Conservation (phyloP, 2,888 invertebrate genomes). For the Morpho deidamia region DNA sequence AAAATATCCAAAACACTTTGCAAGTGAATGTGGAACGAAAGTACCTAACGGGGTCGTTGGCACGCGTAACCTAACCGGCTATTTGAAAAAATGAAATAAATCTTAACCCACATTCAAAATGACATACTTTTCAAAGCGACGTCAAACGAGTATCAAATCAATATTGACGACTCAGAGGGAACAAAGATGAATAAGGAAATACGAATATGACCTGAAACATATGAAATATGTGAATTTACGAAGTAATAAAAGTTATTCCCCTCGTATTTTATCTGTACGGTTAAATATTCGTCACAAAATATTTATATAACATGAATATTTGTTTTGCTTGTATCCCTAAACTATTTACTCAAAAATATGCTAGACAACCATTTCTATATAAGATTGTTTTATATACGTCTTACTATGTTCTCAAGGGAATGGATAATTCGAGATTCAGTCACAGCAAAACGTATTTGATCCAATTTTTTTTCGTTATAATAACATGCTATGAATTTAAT, state of each 20-base stretch:
- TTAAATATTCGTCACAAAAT: too few species aligned
- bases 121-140: slow-evolving; percentile 8
- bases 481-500: too few species aligned
- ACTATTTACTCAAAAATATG: too few species aligned
- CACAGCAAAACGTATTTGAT: too few species aligned
- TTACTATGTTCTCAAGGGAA: too few species aligned
- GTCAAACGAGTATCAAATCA: slow-evolving; percentile 5
- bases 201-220: background rate
- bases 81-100: slow-evolving; percentile 4
- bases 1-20: slow-evolving; percentile 3
- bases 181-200: slow-evolving; percentile 5
- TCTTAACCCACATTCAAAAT: slow-evolving; percentile 10
- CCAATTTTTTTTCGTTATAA: too few species aligned
- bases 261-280: background rate
- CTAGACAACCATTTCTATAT: too few species aligned
- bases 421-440: too few species aligned
- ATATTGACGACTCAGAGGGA: slow-evolving; percentile 2
- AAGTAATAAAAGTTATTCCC: slow-evolving; percentile 5
- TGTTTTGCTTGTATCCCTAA: too few species aligned
- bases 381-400: too few species aligned
- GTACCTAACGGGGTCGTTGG: slow-evolving; percentile 1
- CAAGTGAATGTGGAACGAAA: slow-evolving; percentile 3
- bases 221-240: background rate
- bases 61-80: background rate
- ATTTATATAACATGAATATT: too few species aligned